phyloP scores from a whole-genome alignment of 1,140 invertebrate species.

The Lucilia cuprina region DNA sequence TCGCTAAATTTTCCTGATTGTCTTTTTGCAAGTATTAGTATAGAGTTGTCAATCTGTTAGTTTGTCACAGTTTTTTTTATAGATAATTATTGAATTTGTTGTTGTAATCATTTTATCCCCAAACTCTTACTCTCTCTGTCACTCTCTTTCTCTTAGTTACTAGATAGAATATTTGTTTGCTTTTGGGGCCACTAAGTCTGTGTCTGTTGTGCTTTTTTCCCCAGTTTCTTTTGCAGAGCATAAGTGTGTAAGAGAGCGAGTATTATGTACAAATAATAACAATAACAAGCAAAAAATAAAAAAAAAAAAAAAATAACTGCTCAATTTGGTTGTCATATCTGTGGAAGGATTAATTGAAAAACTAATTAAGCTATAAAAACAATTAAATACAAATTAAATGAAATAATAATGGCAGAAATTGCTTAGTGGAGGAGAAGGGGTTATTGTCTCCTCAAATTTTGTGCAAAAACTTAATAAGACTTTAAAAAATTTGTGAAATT shows the following conservation, averaged over 20 bases:
- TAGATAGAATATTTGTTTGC: background rate
- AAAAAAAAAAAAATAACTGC: background rate
- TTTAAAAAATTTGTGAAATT: background rate
- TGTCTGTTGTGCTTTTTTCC: conserved; percentile 15
- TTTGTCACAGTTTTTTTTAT: background rate
- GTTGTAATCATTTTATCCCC: background rate
- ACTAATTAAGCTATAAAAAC: conserved; percentile 33
- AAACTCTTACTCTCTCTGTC: background rate
- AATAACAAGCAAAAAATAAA: background rate
- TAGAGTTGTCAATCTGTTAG: background rate
- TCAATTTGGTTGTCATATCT: conserved; percentile 13
- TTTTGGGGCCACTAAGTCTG: conserved; percentile 26
- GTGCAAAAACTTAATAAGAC: background rate
- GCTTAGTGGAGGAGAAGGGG: background rate
- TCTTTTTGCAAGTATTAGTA: background rate
- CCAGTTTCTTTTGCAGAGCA: background rate
- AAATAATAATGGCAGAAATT: background rate
- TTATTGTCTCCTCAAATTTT: background rate
- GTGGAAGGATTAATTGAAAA: conserved; percentile 32
- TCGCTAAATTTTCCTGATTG: background rate
- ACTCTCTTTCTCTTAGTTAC: background rate
- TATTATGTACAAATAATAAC: background rate
- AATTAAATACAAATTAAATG: conserved; percentile 23
- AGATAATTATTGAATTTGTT: background rate
- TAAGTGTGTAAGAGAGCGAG: background rate